Conservation (phyloP, 2,888 invertebrate species). For the Lepas anatifera region DNA sequence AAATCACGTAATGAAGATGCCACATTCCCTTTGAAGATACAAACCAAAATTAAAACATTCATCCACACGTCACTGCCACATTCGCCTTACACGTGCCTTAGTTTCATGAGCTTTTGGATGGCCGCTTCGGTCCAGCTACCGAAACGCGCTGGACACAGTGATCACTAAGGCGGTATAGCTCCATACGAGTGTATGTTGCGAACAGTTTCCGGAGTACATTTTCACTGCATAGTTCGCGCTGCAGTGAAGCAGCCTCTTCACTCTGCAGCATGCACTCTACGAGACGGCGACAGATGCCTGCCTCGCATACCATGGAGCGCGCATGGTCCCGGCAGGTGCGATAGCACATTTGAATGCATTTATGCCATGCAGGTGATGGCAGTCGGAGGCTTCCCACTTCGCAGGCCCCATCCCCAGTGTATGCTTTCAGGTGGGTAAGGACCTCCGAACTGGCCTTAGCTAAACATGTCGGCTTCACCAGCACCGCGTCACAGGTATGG, state of each 20-base stretch:
- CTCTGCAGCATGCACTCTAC: neutral
- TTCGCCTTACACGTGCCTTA: no score
- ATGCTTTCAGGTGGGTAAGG: neutral
- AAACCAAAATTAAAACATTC: no score
- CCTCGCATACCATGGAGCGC: neutral
- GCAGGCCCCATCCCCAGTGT: neutral
- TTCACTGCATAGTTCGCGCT: neutral
- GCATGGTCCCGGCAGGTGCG: neutral
- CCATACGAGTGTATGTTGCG: neutral
- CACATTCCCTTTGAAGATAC: no score
- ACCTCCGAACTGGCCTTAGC: neutral
- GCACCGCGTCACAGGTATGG: neutral
- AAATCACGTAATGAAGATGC: no score
- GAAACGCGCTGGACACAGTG: no score
- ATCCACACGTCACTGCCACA: no score
- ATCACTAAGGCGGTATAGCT: neutral
- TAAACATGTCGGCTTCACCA: neutral
- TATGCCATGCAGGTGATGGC: neutral
- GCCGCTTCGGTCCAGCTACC: no score
- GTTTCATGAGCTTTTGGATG: no score
- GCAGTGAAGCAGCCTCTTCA: neutral
- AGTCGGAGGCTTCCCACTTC: neutral
- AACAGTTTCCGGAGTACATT: neutral
- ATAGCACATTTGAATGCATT: neutral
- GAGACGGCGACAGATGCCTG: neutral